Conservation (phyloP, 64 coral and sea anemone species). For the Pocillopora verrucosa region DNA sequence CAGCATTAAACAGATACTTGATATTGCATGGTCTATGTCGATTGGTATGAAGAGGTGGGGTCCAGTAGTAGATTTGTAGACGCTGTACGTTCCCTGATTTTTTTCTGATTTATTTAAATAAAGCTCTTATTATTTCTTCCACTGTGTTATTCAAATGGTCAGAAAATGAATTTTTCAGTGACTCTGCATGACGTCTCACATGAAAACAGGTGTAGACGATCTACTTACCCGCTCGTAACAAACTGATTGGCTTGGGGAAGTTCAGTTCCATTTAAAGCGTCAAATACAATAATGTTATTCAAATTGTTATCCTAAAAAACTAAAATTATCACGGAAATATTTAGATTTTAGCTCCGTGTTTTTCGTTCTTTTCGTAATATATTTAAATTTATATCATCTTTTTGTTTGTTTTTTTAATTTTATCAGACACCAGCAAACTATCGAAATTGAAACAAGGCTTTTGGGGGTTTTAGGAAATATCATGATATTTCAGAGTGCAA, state of each 20-base stretch:
- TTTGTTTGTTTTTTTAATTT: neutral
- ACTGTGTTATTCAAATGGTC: neutral
- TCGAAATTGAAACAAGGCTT: too few relatives aligned
- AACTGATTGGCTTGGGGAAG: neutral
- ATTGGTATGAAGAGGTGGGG: too few relatives aligned
- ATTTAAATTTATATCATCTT: neutral
- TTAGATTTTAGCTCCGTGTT: neutral
- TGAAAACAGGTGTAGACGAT: neutral
- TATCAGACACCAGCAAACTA: too few relatives aligned
- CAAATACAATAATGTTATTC: neutral
- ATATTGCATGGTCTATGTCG: too few relatives aligned
- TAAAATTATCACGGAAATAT: neutral
- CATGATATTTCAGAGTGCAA: too few relatives aligned
- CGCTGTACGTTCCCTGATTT: neutral
- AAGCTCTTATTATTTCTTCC: neutral
- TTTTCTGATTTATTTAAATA: neutral
- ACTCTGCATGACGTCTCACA: neutral
- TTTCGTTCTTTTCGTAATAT: neutral
- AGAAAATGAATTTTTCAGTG: neutral
- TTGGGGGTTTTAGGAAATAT: too few relatives aligned
- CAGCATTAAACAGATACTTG: too few relatives aligned
- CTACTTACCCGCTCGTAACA: neutral
- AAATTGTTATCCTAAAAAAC: neutral
- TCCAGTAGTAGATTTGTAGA: too few relatives aligned
- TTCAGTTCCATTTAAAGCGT: neutral